A percentile compares a stretch with the other conserved stretches of the same genome.
Evolutionary conservation across 2,888 invertebrate species (phyloP).

Genomic region (Tetranychus piercei): DNA sequence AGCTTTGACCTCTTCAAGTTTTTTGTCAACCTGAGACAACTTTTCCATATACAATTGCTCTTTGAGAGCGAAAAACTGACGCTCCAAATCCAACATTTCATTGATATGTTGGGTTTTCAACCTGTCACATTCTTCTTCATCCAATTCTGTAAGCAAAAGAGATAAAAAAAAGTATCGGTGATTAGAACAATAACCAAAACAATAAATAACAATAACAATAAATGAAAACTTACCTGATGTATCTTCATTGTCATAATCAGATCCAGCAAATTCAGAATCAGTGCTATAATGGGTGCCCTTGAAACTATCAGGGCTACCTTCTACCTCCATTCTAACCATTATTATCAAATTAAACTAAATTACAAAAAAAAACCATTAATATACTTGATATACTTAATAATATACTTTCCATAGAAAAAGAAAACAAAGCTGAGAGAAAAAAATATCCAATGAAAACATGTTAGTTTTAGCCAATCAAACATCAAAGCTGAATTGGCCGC

Average conservation of each 20-base stretch:
- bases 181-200: not conserved
- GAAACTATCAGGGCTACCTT: conserved; percentile 23
- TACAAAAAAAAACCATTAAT: too few species aligned
- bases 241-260: conserved; percentile 24
- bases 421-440: too few species aligned
- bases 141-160: too few species aligned
- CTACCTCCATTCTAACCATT: not conserved
- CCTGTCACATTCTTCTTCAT: conserved; percentile 72
- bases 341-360: not conserved
- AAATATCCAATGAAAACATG: too few species aligned
- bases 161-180: too few species aligned
- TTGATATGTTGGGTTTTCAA: conserved; percentile 62
- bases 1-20: conserved; percentile 62
- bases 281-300: conserved; percentile 21
- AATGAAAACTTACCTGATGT: conserved; percentile 21
- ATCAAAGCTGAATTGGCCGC: too few species aligned
- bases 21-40: conserved; percentile 59
- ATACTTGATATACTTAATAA: too few species aligned
- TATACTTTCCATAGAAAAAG: too few species aligned
- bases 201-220: not conserved
- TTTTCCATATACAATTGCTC: conserved; percentile 73
- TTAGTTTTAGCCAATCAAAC: too few species aligned
- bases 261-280: conserved; percentile 23
- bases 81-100: conserved; percentile 67
- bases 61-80: conserved; percentile 63